phyloP scores from a whole-genome alignment of 2,888 invertebrate genomes.

The Drosophila greeni region DNA sequence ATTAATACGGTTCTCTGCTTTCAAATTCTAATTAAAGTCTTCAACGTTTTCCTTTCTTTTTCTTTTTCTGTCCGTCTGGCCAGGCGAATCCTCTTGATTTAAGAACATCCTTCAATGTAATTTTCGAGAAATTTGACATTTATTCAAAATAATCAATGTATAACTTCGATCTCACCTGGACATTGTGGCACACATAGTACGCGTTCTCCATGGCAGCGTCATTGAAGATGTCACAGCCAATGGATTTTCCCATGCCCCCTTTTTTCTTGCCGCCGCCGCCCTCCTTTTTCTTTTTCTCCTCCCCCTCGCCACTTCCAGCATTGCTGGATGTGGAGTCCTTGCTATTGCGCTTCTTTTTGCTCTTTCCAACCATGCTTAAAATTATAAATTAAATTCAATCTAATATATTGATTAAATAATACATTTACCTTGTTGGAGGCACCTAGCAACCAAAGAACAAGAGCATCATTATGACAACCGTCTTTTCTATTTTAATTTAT shows the following conservation, averaged over 20 bases:
- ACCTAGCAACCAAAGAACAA: constrained; percentile 42
- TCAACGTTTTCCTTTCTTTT: constrained; percentile 86
- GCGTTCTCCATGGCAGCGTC: constrained; percentile 96
- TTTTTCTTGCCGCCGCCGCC: constrained; percentile 80
- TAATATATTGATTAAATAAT: constrained; percentile 61
- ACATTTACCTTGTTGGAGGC: background rate
- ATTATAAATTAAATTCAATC: background rate
- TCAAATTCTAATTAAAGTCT: background rate
- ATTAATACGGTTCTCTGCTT: too few species aligned
- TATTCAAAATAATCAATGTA: too few species aligned
- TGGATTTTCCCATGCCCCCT: constrained; percentile 81
- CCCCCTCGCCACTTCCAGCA: constrained; percentile 72
- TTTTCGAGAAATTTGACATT: background rate
- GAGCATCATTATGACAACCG: background rate
- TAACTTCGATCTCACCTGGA: constrained; percentile 82
- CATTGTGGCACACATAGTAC: constrained; percentile 95
- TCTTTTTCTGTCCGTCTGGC: constrained; percentile 92
- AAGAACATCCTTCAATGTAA: constrained; percentile 84
- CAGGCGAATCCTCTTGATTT: constrained; percentile 93
- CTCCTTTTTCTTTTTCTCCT: constrained; percentile 80
- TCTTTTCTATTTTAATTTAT: background rate
- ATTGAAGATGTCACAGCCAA: constrained; percentile 90
- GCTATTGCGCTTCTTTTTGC: constrained; percentile 81
- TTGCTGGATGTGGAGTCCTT: constrained; percentile 79
- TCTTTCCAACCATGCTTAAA: constrained; percentile 78